Evolutionary conservation across 1,140 invertebrate species (phyloP), one percentile per base, ranked within the genome.

Genomic region (Doryteuthis pealeii): DNA sequence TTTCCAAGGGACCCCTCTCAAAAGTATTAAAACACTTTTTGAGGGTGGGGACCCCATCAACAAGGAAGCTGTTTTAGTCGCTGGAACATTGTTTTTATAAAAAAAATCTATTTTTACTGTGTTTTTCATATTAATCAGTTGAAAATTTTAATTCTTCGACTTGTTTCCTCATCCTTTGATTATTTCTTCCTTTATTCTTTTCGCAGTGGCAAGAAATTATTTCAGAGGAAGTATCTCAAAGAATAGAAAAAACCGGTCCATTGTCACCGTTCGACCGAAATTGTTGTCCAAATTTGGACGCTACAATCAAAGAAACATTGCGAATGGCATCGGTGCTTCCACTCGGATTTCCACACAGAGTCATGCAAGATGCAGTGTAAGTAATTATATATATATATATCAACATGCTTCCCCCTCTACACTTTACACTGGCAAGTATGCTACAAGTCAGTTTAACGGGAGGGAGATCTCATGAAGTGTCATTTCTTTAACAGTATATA

Each of bases 161-260:
- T n/a, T n/a, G n/a, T 58, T 58, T 58, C 54, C 26, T 58, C 54
- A 3, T 58, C 26, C 15, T 58, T 58, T 58, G 18, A 5, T 58
- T 58, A 3, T 58, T 58, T 58, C 54, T 6, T 58, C 26, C 54
- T 18, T 18, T 18, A 3, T 58, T 28, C 15, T 0, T 5, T 68
- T 68, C 75, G 14, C 69, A 79, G 78, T 79, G 78, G 75, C 78
- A 79, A 71, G 76, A 79, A 43, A 72, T 62, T 43, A 77, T 77
- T 32, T 73, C 76, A 65, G 65, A 76, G 12, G 78, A 79, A 74
- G 71, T 79, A 15, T 43, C 68, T 26, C 28, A 70, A 40, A 74
- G 65, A 12, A 54, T 62, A 2, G 69, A 68, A 67, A 18, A 32
- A 0, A 30, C 62, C 22, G 76, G 67, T 12, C 30, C 71, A 10